Conservation (phyloP, 2,113 vertebrate genomes). For the Cololabis saira region DNA sequence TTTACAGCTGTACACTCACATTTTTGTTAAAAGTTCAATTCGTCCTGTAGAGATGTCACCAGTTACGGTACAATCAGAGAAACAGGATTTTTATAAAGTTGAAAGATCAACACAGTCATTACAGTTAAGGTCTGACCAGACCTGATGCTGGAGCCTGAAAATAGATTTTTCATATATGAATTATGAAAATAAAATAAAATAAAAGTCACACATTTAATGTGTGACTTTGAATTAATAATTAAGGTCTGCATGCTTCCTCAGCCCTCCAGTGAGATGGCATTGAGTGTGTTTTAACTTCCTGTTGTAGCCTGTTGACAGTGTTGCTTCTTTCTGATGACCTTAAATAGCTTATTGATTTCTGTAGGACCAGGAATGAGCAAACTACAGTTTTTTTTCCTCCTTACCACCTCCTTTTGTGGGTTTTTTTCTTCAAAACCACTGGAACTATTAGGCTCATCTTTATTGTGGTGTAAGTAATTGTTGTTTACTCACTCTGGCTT, state of each 20-base stretch:
- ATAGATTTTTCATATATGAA: no score
- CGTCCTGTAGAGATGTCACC: no score
- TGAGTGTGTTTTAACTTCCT: conserved; percentile 28
- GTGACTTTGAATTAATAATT: not conserved
- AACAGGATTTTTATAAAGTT: no score
- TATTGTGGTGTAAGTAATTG: conserved; percentile 51
- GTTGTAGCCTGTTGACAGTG: conserved; percentile 36
- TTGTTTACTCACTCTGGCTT: conserved; percentile 54
- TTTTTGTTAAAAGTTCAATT: not conserved
- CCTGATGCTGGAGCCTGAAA: no score
- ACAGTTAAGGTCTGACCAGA: no score
- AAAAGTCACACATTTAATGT: no score
- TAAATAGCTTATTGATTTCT: conserved; percentile 79
- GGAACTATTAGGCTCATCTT: conserved; percentile 56
- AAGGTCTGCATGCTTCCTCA: conserved; percentile 9
- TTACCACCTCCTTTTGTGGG: conserved; percentile 40
- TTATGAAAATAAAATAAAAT: no score
- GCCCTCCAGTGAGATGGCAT: conserved; percentile 2
- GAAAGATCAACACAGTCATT: no score
- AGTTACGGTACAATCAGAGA: no score
- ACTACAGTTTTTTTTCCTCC: conserved; percentile 7
- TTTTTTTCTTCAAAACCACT: conserved; percentile 28
- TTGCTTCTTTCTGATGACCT: conserved; percentile 68
- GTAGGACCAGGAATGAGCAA: conserved; percentile 51
- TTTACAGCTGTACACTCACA: not conserved